A percentile compares a stretch with the other conserved stretches of the same genome.
These are phyloP conservation scores for Tiliacea aurago DNA, from an alignment of 2,888 invertebrate species.

Conservation along the genomic window DNA sequence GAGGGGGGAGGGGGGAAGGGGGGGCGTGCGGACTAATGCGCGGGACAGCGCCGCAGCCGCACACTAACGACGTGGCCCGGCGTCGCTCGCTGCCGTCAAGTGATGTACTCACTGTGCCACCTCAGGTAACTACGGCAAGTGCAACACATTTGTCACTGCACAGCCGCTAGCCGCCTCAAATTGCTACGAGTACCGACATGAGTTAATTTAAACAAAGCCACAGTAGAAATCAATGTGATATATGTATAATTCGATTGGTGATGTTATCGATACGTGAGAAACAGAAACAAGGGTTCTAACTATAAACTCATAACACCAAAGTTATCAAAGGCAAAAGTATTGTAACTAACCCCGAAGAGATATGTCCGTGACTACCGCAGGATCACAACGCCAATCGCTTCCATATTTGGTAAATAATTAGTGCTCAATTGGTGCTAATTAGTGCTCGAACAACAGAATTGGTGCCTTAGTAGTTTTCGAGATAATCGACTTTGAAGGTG, in stretches of 20 bases:
- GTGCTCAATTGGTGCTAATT: too few relatives aligned
- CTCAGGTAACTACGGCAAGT: background rate
- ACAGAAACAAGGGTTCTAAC: background rate
- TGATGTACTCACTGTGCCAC: slow-evolving; percentile 7
- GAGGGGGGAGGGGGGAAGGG: background rate
- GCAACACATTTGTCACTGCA: slow-evolving; percentile 3
- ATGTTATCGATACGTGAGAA: background rate
- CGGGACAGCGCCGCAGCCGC: slow-evolving; percentile 31
- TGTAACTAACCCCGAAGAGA: background rate
- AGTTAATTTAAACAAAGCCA: background rate
- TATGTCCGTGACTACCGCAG: too few relatives aligned
- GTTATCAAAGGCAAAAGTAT: background rate
- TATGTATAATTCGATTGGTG: background rate
- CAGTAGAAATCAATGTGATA: background rate
- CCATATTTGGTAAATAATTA: too few relatives aligned
- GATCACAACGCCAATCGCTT: too few relatives aligned
- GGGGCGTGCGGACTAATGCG: slow-evolving; percentile 35
- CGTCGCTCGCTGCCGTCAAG: background rate
- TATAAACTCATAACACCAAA: background rate
- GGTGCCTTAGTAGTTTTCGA: too few relatives aligned
- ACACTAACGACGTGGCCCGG: slow-evolving; percentile 22
- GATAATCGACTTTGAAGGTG: too few relatives aligned
- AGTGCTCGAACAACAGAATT: too few relatives aligned
- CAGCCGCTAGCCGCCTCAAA: background rate
- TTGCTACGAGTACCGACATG: background rate